Base-by-base conservation (phyloP, 2,797 vertebrate species). In the Sparidentex hasta region DNA sequence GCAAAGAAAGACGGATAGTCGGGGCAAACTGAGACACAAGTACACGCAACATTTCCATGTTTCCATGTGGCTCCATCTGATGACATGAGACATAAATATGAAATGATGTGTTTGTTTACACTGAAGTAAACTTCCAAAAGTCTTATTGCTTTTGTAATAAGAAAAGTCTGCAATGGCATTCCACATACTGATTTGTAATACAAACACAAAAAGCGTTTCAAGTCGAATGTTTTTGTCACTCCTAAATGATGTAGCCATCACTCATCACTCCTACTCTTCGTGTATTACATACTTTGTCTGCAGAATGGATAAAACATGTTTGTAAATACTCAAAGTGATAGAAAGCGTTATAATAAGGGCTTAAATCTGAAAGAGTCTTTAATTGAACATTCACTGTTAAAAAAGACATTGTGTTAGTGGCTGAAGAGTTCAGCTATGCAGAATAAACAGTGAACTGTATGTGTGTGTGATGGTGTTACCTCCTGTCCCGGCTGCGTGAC, bases 401-500 rank as follows among this genome's bases (percentile, higher is more conserved):
- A n/a, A 27, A 51, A 27, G 43, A 1, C 0, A 1, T 21, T 67
- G 7, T 21, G 5, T 54, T 41, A 38, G 23, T 27, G 2, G 25
- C 44, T 13, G 16, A 25, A 52, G 20, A 41, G 16, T 29, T 11
- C 33, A 62, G 62, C 17, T 41, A 23, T 38, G 21, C 20, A n/a
- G 44, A 38, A 41, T 27, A 13, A 70, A 29, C 57, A 38, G 12
- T 17, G 11, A 55, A 20, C n/a, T 14, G 25, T 29, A 5, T 16
- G n/a, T 59, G 14, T 38, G n/a, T 17, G 25, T 11, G 29, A 50
- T 5, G 43, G 18, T 17, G 56, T 81, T 96, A 99, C 98, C 98
- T 98, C 85, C 94, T 95, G 74, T 96, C 95, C 81, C 96, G 95
- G 83, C 96, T 98, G 88, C 95, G 97, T 29, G 98, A 98, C 54